Base-by-base conservation (phyloP, 1,140 invertebrate genomes). In the Drosophila sturtevanti region DNA sequence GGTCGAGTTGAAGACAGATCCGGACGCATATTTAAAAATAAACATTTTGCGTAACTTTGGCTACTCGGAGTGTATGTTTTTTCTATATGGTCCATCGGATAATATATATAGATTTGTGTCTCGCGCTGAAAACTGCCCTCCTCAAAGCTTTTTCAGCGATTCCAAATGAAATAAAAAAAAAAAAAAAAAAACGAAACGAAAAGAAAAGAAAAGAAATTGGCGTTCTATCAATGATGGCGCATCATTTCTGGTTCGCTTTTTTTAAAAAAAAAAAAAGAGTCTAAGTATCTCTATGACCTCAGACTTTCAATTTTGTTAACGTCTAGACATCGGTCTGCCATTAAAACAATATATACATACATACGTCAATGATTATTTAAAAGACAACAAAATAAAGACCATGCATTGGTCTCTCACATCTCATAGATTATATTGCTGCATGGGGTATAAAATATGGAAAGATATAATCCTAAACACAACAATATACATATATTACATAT, bases 21-120 rank as follows among this genome's bases (percentile, higher is more conserved):
- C 82, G 82, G 79, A 76, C 79, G 65, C 62, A 38, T 73, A 72
- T 77, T 90, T 91, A 91, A 71, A 91, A 91, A 91, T 91, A 91
- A 91, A 82, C 63, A 89, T 79, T 90, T 91, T 91, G 89, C 89
- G 89, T 89, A 90, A 90, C 79, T 68, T n/a, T n/a, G n/a, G n/a
- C n/a, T n/a, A n/a, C 68, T 63, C 71, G 51, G 75, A 38, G 55
- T 62, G 58, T 70, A 60, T 56, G 27, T 34, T 31, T 21, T 52
- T 44, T 52, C 35, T 18, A 16, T 75, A 34, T 63, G 56, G 56
- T 68, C 24, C 75, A 76, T 68, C 72, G 37, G 64, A 34, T 75
- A 54, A 18, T 67, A 68, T 38, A 67, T 76, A 70, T 77, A 77
- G 68, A 65, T 55, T 16, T 14, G 41, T 11, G 67, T 59, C 63